Evolutionary conservation across 2,113 vertebrate species (phyloP), one percentile per base, ranked within the genome.

Genomic region (Cebus imitator): DNA sequence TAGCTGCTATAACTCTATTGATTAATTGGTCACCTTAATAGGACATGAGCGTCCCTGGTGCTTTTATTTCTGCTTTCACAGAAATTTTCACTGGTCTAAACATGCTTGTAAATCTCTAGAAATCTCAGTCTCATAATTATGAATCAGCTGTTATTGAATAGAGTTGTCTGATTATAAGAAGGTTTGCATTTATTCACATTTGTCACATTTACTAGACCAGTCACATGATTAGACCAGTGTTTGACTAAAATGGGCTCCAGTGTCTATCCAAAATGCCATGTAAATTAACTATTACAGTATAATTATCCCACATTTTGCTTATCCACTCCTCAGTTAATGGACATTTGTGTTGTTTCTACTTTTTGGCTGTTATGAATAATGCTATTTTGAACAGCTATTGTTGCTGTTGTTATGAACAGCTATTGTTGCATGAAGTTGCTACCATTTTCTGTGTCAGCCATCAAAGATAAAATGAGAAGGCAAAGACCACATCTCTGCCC

Each of bases 41-140:
- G 20, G 55, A 35, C 13, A 8, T 6, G 5, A 40, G 9, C 1
- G 52, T 7, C 5, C 9, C n/a, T 6, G 17, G 0, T 55, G 40
- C 45, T 58, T 66, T 23, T 48, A 37, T 12, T 35, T 82, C 35
- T 50, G 5, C 2, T 55, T 20, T 82, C 6, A 70, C 9, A 55
- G 45, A 88, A 61, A 13, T 25, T 89, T 45, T 70, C 27, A 58
- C 48, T 10, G 66, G 8, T 72, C 6, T 61, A 48, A 61, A 84
- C 32, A 20, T 50, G 7, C 45, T 72, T 73, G 1, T 43, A 61
- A 45, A 72, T 58, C 8, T 83, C n/a, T 18, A 91, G 16, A 89
- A 81, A 50, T 57, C 11, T 61, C 25, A 75, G 5, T n/a, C 11
- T 45, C 7, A 40, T 11, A 88, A 32, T 58, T 81, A 64, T 27